Base-by-base conservation (phyloP, 2,113 vertebrate species). In the Cynopterus brachyotis region DNA sequence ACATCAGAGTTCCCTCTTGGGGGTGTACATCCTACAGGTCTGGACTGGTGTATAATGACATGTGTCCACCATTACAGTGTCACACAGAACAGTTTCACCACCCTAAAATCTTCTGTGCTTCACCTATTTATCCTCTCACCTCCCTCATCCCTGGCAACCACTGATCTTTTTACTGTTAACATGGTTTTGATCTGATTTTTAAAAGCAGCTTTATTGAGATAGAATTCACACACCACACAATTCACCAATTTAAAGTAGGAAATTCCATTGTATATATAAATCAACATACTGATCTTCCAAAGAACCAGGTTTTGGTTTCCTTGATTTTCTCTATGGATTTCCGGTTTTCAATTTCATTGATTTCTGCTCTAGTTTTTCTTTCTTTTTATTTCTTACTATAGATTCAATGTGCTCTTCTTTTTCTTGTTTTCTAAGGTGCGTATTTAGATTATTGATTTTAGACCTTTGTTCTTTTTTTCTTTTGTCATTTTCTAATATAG, bases 171-270 rank as follows among this genome's bases (percentile, higher is more conserved):
- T 53, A 24, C 78, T 88, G 20, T 62, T 83, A 55, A 55, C 13
- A 64, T 35, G 28, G 16, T 81, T 70, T 75, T 79, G 57, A 62
- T 93, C 76, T 69, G 22, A 89, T 62, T 89, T 83, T 82, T 30
- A 35, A 82, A 72, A 81, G 50, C 12, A 73, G 47, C 28, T 93
- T 89, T 80, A 57, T 45, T 78, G 79, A 64, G 24, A 16, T 85
- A 42, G 90, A 79, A 79, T 94, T 90, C 57, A 78, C 26, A 90
- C 10, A 90, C 32, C 55, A 90, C 72, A 90, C 35, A 89, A 62
- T 42, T 47, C 50, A 79, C 72, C 55, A 42, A 82, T 67, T 89
- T 85, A 66, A 96, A 85, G 45, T 72, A 22, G 50, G 60, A 28
- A 83, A 72, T 85, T 84, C 73, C 81, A 30, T 93, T 75, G 59